Conservation (phyloP, 2,113 vertebrate species). For the Varanus salvator region DNA sequence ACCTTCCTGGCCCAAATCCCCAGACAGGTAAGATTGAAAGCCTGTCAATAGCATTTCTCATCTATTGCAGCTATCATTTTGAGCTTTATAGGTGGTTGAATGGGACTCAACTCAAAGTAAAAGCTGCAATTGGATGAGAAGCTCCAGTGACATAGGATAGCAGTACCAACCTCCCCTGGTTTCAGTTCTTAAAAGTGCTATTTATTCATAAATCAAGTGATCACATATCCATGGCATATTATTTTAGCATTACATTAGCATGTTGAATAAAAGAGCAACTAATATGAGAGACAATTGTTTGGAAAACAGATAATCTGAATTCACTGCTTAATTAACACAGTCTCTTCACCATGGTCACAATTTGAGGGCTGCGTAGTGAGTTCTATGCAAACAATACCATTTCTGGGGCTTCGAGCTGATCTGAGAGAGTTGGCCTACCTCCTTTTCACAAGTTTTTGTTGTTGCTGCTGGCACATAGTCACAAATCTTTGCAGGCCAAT, state of each 20-base stretch:
- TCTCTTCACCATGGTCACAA: not conserved
- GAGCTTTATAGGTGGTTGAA: too few relatives aligned
- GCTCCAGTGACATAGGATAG: too few relatives aligned
- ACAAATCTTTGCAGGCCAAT: not conserved
- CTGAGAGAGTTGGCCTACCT: not conserved
- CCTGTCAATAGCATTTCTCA: too few relatives aligned
- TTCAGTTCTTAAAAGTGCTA: too few relatives aligned
- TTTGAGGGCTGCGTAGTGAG: not conserved
- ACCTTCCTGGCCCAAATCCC: too few relatives aligned
- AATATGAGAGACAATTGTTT: not conserved
- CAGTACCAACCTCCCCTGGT: too few relatives aligned
- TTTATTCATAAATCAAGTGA: too few relatives aligned
- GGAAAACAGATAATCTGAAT: not conserved
- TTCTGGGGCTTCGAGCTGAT: not conserved
- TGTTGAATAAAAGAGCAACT: not conserved
- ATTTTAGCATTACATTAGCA: not conserved
- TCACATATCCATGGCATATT: not conserved
- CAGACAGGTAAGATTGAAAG: too few relatives aligned
- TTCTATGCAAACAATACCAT: not conserved
- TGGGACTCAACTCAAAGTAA: too few relatives aligned
- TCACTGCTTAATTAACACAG: not conserved
- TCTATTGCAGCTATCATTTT: too few relatives aligned
- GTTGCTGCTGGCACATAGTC: not conserved
- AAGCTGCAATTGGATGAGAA: too few relatives aligned
- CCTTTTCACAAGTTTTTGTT: not conserved